Evolutionary conservation across 2,888 invertebrate genomes (phyloP).

Genomic region (Campoplex capitator): DNA sequence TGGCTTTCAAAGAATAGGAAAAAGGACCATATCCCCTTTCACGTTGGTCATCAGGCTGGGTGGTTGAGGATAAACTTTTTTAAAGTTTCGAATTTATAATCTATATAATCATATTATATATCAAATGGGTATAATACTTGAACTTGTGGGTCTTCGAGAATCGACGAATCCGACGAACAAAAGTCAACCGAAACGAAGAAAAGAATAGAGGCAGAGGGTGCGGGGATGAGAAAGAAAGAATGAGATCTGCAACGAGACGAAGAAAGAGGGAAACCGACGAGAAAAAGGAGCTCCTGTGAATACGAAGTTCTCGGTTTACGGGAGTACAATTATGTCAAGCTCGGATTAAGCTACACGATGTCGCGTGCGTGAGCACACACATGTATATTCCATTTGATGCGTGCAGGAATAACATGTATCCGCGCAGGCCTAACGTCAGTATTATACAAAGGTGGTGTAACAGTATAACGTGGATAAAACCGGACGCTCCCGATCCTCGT

Average conservation of each 20-base stretch:
- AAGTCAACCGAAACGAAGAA: conserved; percentile 5
- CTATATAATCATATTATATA: conserved; percentile 4
- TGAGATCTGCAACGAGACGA: neutral
- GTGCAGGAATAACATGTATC: neutral
- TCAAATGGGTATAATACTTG: conserved; percentile 19
- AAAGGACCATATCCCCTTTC: neutral
- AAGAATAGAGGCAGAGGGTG: conserved; percentile 5
- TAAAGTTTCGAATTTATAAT: conserved; percentile 6
- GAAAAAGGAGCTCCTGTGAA: conserved; percentile 32
- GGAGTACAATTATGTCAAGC: conserved; percentile 64
- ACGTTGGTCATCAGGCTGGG: neutral
- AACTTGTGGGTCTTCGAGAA: conserved; percentile 68
- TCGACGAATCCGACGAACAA: conserved; percentile 57
- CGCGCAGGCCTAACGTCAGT: conserved; percentile 37
- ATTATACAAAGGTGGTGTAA: conserved; percentile 46
- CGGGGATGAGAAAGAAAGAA: conserved; percentile 18
- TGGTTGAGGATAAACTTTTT: neutral
- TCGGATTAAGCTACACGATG: conserved; percentile 58
- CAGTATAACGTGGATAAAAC: conserved; percentile 63
- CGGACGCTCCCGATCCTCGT: conserved; percentile 62
- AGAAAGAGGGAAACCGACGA: neutral
- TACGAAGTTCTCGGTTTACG: conserved; percentile 59
- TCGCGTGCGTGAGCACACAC: conserved; percentile 40
- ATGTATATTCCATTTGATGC: conserved; percentile 8
- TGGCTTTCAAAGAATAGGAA: neutral